A percentile compares a stretch with the other conserved stretches of the same genome.
These are phyloP conservation scores for Euura lappo DNA, from an alignment of 1,140 invertebrate genomes.

Conservation along the genomic window DNA sequence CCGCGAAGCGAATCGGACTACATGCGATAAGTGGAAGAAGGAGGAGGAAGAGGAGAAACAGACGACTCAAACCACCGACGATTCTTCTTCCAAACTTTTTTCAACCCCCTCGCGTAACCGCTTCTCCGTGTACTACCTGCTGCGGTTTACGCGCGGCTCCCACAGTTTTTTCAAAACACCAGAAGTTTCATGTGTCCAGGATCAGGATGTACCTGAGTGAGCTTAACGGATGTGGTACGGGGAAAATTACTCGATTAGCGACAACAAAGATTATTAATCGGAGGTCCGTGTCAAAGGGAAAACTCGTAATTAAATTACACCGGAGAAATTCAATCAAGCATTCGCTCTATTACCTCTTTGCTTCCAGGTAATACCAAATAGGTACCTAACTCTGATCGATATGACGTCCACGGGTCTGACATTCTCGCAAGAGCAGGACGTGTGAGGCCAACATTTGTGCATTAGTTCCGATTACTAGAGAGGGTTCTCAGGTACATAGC, in stretches of 20 bases:
- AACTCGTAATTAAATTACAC: neutral
- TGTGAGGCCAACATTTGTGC: too few relatives aligned
- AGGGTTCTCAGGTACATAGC: neutral
- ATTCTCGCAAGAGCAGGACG: neutral
- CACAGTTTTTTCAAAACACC: too few relatives aligned
- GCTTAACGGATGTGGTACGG: neutral
- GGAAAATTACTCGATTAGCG: neutral
- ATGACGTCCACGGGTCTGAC: neutral
- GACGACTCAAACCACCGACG: neutral
- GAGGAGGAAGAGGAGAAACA: neutral
- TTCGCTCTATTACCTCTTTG: too few relatives aligned
- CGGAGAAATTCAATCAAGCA: too few relatives aligned
- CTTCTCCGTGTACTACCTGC: conserved; percentile 9
- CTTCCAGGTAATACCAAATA: neutral
- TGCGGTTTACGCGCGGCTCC: neutral
- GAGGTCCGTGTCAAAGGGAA: neutral
- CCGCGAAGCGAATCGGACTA: conserved; percentile 54
- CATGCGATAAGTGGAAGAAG: conserved; percentile 40
- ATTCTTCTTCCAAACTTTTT: neutral
- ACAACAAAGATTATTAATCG: neutral
- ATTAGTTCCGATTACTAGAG: neutral
- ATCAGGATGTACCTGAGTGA: neutral
- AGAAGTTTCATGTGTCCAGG: neutral
- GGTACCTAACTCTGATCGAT: neutral
- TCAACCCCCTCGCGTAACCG: conserved; percentile 9